Evolutionary conservation across 64 coral and sea anemone species (phyloP), one percentile per base, ranked within the genome.

Genomic region (Dendrophyllia cribrosa): DNA sequence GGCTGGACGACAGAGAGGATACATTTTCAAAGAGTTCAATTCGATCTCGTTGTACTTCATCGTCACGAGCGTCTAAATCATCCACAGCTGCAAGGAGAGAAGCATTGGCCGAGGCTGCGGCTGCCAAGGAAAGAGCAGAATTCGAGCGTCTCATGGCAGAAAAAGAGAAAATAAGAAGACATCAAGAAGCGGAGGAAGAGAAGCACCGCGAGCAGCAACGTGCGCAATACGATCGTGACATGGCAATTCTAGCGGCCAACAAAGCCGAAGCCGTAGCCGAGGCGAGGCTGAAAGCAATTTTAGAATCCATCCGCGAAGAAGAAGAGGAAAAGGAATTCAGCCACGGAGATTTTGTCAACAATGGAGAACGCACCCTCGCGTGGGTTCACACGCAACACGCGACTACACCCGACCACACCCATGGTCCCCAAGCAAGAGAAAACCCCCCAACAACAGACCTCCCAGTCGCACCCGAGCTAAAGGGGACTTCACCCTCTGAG

Each of bases 191-290:
- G 5, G 83, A 86, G 22, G 83, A 86, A 52, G 66, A 87, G 53
- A 46, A 67, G 34, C 62, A 21, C 7, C 84, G 52, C 0, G 61
- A 73, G 70, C 14, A 67, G 6, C 51, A 69, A 20, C 34, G 43
- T 16, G 85, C 85, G 13, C 56, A 56, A 21, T 26, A 69, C 85
- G 85, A 69, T 22, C 85, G 26, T 14, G 85, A 87, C 67, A 70
- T 69, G n/a, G 85, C 85, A n/a, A 15, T 87, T 44, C 67, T 87
- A 26, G 67, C 64, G 5, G 85, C 85, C 3, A 49, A 87, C 46
- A 67, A 70, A 34, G n/a, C n/a, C n/a, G n/a, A n/a, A n/a, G 84
- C 84, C 10, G 55, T 87, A 48, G 84, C 84, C 15, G 52, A 87
- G 13, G 84, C 84, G 19, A 87, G 51, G 51, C n/a, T 73, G 25